Percentiles rank a stretch among this genome's conserved stretches.
Evolutionary conservation across 2,888 invertebrate species (phyloP).

Genomic region (Coronaproctus castanopsis): DNA sequence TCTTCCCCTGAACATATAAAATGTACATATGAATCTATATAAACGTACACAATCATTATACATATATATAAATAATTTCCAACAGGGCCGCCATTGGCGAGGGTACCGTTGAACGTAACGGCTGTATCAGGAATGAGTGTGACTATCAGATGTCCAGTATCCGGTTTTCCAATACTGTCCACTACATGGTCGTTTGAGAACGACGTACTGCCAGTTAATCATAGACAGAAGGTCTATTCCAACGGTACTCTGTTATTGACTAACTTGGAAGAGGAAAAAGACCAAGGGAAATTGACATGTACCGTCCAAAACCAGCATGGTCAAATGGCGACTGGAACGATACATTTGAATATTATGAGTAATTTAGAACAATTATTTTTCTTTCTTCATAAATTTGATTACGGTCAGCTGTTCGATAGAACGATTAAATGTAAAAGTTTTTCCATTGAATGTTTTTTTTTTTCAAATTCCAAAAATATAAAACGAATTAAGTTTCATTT

Average conservation of each 20-base stretch:
- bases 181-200: conserved; percentile 32
- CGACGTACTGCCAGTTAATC: conserved; percentile 26
- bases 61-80: no score
- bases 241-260: conserved; percentile 30
- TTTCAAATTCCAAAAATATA: no score
- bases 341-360: conserved; percentile 31
- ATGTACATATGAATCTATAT: no score
- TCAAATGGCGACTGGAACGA: conserved; percentile 26
- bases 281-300: conserved; percentile 31
- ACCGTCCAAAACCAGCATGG: conserved; percentile 28
- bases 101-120: conserved; percentile 30
- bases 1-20: no score
- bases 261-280: conserved; percentile 28
- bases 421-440: no score
- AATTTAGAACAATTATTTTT: no score
- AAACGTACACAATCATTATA: no score
- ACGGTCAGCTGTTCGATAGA: no score
- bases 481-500: no score
- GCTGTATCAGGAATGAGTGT: conserved; percentile 30
- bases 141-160: conserved; percentile 31
- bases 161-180: conserved; percentile 31
- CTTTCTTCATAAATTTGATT: no score
- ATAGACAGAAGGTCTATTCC: conserved; percentile 27
- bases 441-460: no score
- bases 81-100: conserved; percentile 30